Conservation (phyloP, 2,888 invertebrate genomes). For the Sarcophaga carnaria region DNA sequence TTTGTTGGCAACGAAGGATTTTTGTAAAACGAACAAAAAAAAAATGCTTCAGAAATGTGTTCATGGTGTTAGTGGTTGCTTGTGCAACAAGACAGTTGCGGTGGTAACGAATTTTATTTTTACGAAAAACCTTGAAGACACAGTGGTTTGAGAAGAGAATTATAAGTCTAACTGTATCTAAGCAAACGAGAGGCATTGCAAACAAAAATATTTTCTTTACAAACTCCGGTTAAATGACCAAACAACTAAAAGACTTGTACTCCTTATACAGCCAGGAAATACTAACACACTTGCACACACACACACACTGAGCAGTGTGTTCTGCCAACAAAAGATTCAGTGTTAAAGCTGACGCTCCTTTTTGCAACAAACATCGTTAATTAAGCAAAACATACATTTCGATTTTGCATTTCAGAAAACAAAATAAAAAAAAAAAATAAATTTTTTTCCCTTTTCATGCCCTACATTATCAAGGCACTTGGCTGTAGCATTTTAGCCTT, state of each 20-base stretch:
- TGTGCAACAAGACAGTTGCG: slow-evolving; percentile 67
- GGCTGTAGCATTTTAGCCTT: too few relatives aligned
- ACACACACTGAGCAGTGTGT: background rate
- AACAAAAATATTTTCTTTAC: background rate
- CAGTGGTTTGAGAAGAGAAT: slow-evolving; percentile 36
- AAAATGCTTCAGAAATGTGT: background rate
- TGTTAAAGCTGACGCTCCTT: slow-evolving; percentile 68
- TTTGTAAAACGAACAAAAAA: background rate
- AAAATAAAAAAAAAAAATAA: background rate
- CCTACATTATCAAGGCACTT: too few relatives aligned
- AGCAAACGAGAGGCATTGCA: background rate
- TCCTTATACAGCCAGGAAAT: slow-evolving; percentile 1
- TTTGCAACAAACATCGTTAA: slow-evolving; percentile 68
- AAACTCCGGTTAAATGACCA: slow-evolving; percentile 7
- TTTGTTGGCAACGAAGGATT: background rate
- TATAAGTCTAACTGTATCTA: background rate
- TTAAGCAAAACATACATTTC: slow-evolving; percentile 70
- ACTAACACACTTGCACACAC: background rate
- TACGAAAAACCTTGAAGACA: slow-evolving; percentile 51
- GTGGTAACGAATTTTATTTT: slow-evolving; percentile 6
- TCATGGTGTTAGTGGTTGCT: slow-evolving; percentile 42
- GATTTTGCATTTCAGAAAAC: slow-evolving; percentile 65
- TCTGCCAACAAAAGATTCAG: slow-evolving; percentile 32
- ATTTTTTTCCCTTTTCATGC: too few relatives aligned
- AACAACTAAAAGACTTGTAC: slow-evolving; percentile 1